phyloP scores from a whole-genome alignment of 2,113 vertebrate species.

The Cichladusa arquata region DNA sequence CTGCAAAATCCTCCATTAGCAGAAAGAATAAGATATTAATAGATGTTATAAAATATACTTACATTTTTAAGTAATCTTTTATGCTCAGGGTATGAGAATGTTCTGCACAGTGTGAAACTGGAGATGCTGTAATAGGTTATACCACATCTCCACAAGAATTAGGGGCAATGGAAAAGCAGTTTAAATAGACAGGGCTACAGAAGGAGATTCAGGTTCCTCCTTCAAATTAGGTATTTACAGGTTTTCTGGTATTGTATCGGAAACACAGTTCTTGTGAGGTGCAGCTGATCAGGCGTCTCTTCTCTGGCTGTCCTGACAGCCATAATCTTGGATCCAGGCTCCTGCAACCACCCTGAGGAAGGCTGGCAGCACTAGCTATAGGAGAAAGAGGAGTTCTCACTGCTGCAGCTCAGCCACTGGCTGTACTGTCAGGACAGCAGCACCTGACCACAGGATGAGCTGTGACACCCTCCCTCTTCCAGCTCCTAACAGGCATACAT shows the following conservation, averaged over 20 bases:
- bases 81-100: not conserved
- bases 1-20: not conserved
- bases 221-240: not conserved
- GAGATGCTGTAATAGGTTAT: not conserved
- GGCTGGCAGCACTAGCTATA: not conserved
- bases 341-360: rapidly evolving
- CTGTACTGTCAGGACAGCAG: not conserved
- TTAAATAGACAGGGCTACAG: not conserved
- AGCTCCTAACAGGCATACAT: not conserved
- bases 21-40: constrained; percentile 17
- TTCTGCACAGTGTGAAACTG: not conserved
- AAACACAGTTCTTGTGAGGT: not conserved
- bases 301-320: not conserved
- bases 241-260: not conserved
- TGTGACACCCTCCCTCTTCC: not conserved
- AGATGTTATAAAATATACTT: constrained; percentile 5
- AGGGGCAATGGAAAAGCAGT: not conserved
- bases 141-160: not conserved
- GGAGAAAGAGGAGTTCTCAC: not conserved
- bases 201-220: not conserved
- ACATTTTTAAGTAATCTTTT: constrained; percentile 25
- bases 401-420: not conserved
- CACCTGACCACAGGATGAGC: not conserved
- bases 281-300: not conserved
- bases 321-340: not conserved